Percentiles rank a stretch among this genome's conserved stretches.
These are phyloP conservation scores for Pheosia gnoma DNA, from an alignment of 2,888 invertebrate genomes.

Conservation along the genomic window DNA sequence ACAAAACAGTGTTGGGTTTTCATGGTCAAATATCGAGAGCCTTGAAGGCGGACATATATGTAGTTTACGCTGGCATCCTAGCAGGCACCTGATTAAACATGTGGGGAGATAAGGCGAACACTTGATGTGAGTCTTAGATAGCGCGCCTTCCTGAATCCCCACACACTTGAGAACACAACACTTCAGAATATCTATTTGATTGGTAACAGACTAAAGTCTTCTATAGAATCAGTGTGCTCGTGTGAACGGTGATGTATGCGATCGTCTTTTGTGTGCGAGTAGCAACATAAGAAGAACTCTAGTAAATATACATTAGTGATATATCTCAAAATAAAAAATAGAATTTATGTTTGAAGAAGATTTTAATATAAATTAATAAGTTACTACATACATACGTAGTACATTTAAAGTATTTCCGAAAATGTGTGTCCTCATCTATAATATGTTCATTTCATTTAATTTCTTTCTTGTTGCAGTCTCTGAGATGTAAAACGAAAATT, in stretches of 20 bases:
- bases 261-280: neutral
- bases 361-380: no score
- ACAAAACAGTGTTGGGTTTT: constrained; percentile 59
- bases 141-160: constrained; percentile 60
- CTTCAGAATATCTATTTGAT: constrained; percentile 39
- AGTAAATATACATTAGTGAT: no score
- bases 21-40: constrained; percentile 68
- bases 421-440: no score
- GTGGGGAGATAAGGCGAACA: constrained; percentile 76
- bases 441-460: no score
- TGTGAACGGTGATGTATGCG: constrained; percentile 2
- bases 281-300: neutral
- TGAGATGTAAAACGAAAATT: constrained; percentile 3
- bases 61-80: constrained; percentile 62
- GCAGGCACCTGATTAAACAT: constrained; percentile 81
- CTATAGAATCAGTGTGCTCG: constrained; percentile 11
- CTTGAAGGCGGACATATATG: constrained; percentile 64
- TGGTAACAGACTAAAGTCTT: constrained; percentile 30
- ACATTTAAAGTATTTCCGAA: no score
- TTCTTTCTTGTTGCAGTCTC: neutral
- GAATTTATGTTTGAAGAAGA: no score
- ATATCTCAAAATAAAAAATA: no score
- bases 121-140: constrained; percentile 71
- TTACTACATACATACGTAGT: no score
- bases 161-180: constrained; percentile 55